Conservation (phyloP, 2,797 vertebrate genomes). For the Pogonophryne albipinna region DNA sequence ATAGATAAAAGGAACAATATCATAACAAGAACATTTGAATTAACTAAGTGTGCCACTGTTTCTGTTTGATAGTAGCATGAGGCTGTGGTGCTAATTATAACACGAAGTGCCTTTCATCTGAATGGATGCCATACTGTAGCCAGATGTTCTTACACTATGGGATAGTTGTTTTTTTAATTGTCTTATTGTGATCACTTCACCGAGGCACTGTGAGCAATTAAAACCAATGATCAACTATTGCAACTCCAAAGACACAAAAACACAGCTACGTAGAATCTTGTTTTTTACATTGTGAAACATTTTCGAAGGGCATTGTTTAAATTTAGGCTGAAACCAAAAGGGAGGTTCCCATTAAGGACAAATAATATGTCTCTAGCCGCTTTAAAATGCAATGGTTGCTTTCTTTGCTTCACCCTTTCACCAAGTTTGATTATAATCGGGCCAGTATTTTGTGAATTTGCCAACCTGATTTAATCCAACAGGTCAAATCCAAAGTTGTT, state of each 20-base stretch:
- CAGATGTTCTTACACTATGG: background rate
- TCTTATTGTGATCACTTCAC: conserved; percentile 20
- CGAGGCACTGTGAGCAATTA: conserved; percentile 41
- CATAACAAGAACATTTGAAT: no score
- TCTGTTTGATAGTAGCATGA: background rate
- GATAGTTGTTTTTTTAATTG: background rate
- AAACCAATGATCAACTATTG: background rate
- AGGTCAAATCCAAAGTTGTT: conserved; percentile 2
- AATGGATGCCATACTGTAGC: conserved; percentile 28
- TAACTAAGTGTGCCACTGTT: background rate
- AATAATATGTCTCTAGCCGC: no score
- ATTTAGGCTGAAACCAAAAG: no score
- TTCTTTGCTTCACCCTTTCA: no score
- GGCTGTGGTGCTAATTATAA: no score
- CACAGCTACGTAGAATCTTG: background rate
- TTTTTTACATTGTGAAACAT: background rate
- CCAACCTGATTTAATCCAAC: background rate
- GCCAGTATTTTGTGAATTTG: conserved; percentile 7
- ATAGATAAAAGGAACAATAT: no score
- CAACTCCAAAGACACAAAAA: conserved; percentile 5
- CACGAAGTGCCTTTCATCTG: background rate
- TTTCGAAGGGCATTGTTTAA: background rate
- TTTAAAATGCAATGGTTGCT: no score
- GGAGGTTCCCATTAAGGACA: no score
- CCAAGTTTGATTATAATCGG: no score